phyloP scores from a whole-genome alignment of 2,113 vertebrate species.

The Siphamia tubifer region DNA sequence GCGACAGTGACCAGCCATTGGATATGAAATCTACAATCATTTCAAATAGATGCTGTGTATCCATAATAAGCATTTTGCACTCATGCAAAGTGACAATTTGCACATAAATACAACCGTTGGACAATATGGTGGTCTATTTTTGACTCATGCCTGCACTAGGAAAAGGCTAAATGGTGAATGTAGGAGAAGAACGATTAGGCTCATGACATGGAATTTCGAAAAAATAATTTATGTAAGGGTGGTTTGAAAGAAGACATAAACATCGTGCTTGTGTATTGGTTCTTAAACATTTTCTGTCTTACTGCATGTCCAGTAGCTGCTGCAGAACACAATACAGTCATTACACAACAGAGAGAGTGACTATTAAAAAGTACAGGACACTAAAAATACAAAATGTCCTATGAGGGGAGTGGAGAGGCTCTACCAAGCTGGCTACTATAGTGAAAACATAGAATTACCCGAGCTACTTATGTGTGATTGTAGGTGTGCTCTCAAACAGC shows the following conservation, averaged over 20 bases:
- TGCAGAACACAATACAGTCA: constrained; percentile 32
- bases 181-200: not conserved
- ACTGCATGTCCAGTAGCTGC: constrained; percentile 18
- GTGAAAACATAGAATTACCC: constrained; percentile 69
- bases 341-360: constrained; percentile 40
- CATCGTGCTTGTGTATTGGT: not conserved
- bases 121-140: constrained; percentile 63
- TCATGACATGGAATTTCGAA: not conserved
- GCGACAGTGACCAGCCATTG: constrained; percentile 65
- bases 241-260: constrained; percentile 4
- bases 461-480: constrained; percentile 52
- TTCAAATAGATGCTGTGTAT: constrained; percentile 74
- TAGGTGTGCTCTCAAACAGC: constrained; percentile 59
- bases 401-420: constrained; percentile 23
- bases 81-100: constrained; percentile 71
- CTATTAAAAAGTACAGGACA: constrained; percentile 42
- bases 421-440: constrained; percentile 46
- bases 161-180: constrained; percentile 19
- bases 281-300: constrained; percentile 6
- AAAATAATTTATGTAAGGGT: not conserved
- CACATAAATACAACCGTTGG: constrained; percentile 67
- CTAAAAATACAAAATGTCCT: constrained; percentile 41
- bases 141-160: constrained; percentile 9
- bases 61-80: constrained; percentile 76
- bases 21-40: constrained; percentile 75